These are phyloP conservation scores for Globicephala melas DNA, from an alignment of 2,113 vertebrate genomes.

Conservation along the genomic window DNA sequence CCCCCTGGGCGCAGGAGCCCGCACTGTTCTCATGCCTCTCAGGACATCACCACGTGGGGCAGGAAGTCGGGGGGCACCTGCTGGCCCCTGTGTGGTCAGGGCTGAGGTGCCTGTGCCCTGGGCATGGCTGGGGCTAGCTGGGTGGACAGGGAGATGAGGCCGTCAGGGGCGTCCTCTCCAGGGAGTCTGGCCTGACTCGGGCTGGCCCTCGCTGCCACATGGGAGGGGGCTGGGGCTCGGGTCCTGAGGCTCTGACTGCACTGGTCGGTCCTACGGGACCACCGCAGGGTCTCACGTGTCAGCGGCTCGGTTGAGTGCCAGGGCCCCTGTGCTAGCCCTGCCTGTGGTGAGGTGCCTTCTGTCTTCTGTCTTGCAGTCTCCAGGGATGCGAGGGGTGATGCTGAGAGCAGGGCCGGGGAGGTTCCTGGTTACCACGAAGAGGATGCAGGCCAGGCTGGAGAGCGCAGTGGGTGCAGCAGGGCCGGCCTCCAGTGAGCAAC, in stretches of 20 bases:
- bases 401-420: too few species aligned
- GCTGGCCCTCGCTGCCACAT: background rate
- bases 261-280: background rate
- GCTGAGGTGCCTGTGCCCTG: background rate
- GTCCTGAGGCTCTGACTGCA: background rate
- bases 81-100: background rate
- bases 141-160: background rate
- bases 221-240: background rate
- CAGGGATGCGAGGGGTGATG: too few species aligned
- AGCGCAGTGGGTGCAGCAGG: background rate
- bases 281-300: background rate
- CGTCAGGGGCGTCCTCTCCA: background rate
- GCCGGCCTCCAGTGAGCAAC: too few species aligned
- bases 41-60: background rate
- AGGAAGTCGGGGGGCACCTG: background rate
- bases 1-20: background rate
- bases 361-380: background rate
- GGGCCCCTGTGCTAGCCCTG: background rate
- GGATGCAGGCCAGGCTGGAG: background rate
- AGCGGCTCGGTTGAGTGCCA: background rate
- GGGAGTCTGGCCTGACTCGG: background rate
- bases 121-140: background rate
- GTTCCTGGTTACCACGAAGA: background rate
- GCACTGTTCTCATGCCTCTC: background rate
- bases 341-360: background rate